Base-by-base conservation (phyloP, 2,888 invertebrate species). In the Holacanthella duospinosa region DNA sequence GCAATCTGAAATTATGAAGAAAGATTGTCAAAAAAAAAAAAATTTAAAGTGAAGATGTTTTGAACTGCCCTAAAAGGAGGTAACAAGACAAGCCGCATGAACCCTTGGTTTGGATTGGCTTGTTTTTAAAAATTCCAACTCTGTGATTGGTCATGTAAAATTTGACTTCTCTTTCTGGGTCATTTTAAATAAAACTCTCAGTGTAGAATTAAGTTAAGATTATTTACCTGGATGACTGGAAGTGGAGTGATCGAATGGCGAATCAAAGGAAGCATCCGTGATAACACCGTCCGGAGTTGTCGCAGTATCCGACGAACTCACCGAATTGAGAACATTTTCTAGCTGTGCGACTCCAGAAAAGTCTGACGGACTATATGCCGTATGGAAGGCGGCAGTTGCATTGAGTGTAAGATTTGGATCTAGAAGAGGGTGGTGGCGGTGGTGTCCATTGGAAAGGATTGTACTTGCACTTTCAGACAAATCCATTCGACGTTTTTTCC, bases 1-100 rank as follows among this genome's bases (percentile, higher is more conserved):
- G 59, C 72, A 71, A 59, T 72, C 72, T 72, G 59, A 19, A 64
- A n/a, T n/a, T n/a, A n/a, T n/a, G n/a, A n/a, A n/a, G n/a, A n/a
- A n/a, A n/a, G n/a, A n/a, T n/a, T 12, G 26, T 44, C 44, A 28
- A 9, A 36, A 6, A 36, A 44, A 43, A 55, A 62, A 36, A 29
- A 25, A 55, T 43, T n/a, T n/a, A n/a, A n/a, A n/a, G n/a, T n/a
- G n/a, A n/a, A n/a, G n/a, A n/a, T n/a, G n/a, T n/a, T n/a, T n/a
- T n/a, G n/a, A n/a, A n/a, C n/a, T n/a, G n/a, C n/a, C n/a, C n/a
- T n/a, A n/a, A n/a, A n/a, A n/a, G n/a, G n/a, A n/a, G n/a, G n/a
- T n/a, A n/a, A n/a, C n/a, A n/a, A n/a, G n/a, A n/a, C n/a, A n/a
- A n/a, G n/a, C n/a, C n/a, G n/a, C n/a, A n/a, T n/a, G n/a, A n/a